Evolutionary conservation across 2,797 vertebrate genomes (phyloP).

Genomic region (Hozukius guyotensis): DNA sequence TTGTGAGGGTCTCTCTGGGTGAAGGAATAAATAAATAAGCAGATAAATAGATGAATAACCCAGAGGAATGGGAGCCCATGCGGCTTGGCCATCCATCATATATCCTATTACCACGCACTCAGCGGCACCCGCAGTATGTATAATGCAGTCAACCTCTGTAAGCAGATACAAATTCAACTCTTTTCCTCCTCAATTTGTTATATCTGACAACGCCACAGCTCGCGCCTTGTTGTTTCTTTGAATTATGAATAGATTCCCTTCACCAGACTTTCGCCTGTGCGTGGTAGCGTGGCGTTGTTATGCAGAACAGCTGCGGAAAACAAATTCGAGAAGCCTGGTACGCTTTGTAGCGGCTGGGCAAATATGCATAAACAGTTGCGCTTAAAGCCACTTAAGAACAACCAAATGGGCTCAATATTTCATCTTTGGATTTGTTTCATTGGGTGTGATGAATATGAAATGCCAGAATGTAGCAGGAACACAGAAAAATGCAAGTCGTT

Average conservation of each 20-base stretch:
- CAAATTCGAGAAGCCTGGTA: conserved; percentile 59
- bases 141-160: conserved; percentile 81
- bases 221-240: conserved; percentile 72
- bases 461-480: conserved; percentile 21
- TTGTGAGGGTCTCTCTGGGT: conserved; percentile 73
- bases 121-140: conserved; percentile 77
- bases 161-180: conserved; percentile 84
- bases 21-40: conserved; percentile 83
- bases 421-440: conserved; percentile 69
- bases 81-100: conserved; percentile 83
- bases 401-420: conserved; percentile 74
- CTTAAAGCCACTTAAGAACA: conserved; percentile 77
- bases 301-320: conserved; percentile 75
- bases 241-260: conserved; percentile 81
- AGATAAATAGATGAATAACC: conserved; percentile 85
- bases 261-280: conserved; percentile 60
- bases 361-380: conserved; percentile 78
- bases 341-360: conserved; percentile 60
- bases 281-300: conserved; percentile 62
- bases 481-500: conserved; percentile 35
- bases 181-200: conserved; percentile 84
- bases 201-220: conserved; percentile 75
- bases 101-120: conserved; percentile 82
- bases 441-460: conserved; percentile 68
- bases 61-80: conserved; percentile 71